These are phyloP conservation scores for Aromia moschata DNA, from an alignment of 2,888 invertebrate species.

Conservation along the genomic window DNA sequence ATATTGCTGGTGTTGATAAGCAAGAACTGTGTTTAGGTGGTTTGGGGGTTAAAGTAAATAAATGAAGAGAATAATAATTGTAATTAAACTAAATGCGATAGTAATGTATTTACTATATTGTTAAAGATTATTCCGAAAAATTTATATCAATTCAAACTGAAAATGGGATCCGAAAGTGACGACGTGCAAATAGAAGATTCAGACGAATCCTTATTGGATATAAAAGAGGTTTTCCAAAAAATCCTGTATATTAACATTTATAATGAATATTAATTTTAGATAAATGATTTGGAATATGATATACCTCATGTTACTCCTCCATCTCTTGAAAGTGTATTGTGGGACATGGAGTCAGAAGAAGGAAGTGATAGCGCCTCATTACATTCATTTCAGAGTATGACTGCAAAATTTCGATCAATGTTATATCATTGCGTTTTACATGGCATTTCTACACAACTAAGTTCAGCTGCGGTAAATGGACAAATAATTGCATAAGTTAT, in stretches of 20 bases:
- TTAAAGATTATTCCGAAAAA: background rate
- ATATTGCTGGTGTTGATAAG: background rate
- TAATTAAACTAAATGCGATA: background rate
- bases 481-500: too few species aligned
- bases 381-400: slow-evolving; percentile 65
- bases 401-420: slow-evolving; percentile 70
- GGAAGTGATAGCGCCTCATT: slow-evolving; percentile 68
- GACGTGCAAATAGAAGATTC: slow-evolving; percentile 58
- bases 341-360: slow-evolving; percentile 75
- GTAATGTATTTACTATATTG: slow-evolving; percentile 1
- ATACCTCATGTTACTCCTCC: slow-evolving; percentile 79
- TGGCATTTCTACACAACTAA: slow-evolving; percentile 88
- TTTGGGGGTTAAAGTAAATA: background rate
- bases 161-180: slow-evolving; percentile 59
- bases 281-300: slow-evolving; percentile 84
- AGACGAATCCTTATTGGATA: slow-evolving; percentile 59
- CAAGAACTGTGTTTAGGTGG: too few species aligned
- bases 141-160: slow-evolving; percentile 4
- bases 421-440: slow-evolving; percentile 83
- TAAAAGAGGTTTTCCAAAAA: slow-evolving; percentile 55
- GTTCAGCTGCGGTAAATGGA: slow-evolving; percentile 80
- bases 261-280: slow-evolving; percentile 64
- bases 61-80: background rate
- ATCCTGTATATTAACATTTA: background rate
- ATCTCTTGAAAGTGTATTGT: slow-evolving; percentile 82